These are phyloP conservation scores for Poecilia latipinna DNA, from an alignment of 2,113 vertebrate genomes.

Conservation along the genomic window DNA sequence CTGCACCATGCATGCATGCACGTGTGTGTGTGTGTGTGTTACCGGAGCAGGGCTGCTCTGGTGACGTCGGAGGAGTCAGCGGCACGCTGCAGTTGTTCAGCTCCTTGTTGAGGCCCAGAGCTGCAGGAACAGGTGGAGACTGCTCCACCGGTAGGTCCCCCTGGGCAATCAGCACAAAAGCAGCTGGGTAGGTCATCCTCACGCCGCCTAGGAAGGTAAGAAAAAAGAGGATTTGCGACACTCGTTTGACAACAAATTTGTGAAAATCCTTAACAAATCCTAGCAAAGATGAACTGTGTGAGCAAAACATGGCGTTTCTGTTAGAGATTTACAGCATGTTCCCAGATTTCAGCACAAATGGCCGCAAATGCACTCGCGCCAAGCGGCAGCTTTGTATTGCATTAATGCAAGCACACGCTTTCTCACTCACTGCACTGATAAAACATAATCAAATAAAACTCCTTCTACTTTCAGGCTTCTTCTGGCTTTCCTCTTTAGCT, in stretches of 20 bases:
- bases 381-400: conserved; percentile 1
- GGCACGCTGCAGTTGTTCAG: conserved; percentile 91
- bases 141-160: conserved; percentile 90
- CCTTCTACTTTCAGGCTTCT: conserved; percentile 8
- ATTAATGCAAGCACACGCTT: conserved; percentile 7
- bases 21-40: conserved; percentile 4
- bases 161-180: conserved; percentile 96
- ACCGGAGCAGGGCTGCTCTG: conserved; percentile 91
- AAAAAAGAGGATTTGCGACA: background rate
- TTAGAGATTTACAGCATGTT: background rate
- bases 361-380: background rate
- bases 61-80: conserved; percentile 95
- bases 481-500: conserved; percentile 23
- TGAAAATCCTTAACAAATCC: background rate
- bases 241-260: background rate
- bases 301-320: background rate
- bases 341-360: background rate
- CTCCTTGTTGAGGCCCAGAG: conserved; percentile 86
- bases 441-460: conserved; percentile 25
- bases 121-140: conserved; percentile 78
- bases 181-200: conserved; percentile 96
- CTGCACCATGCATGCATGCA: background rate
- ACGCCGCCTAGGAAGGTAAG: conserved; percentile 86
- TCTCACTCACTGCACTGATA: conserved; percentile 15
- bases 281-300: too few relatives aligned